phyloP scores from a whole-genome alignment of 2,888 invertebrate species.

The Mesochorus sp. region DNA sequence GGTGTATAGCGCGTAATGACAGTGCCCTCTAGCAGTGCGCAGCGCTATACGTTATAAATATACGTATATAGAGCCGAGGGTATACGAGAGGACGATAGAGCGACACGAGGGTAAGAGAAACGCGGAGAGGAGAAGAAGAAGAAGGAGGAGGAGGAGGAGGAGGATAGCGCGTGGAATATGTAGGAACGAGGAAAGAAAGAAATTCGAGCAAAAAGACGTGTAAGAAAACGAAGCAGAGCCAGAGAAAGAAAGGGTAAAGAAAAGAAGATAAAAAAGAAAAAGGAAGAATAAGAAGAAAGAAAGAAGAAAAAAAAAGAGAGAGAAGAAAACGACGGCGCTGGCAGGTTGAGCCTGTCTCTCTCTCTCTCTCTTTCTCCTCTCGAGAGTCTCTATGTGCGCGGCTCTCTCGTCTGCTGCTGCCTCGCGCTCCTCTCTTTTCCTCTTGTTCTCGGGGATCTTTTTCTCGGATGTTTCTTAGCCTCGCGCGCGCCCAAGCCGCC shows the following conservation, averaged over 20 bases:
- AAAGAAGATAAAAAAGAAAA: constrained; percentile 37
- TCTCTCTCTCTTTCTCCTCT: constrained; percentile 31
- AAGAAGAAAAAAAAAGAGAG: constrained; percentile 36
- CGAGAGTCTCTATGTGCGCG: no score
- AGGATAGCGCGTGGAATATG: constrained; percentile 43
- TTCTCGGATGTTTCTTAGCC: not conserved
- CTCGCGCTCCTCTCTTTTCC: constrained; percentile 18
- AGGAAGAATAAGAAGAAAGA: constrained; percentile 48
- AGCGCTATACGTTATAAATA: not conserved
- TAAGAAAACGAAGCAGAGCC: no score
- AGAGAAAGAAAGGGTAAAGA: no score
- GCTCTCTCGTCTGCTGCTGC: no score
- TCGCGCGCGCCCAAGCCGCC: constrained; percentile 74
- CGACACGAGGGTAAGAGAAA: constrained; percentile 58
- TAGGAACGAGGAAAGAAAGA: constrained; percentile 54
- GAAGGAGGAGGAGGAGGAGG: no score
- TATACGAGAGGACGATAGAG: constrained; percentile 55
- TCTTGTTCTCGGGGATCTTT: constrained; percentile 31
- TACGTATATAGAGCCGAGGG: not conserved
- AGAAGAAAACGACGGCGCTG: constrained; percentile 34
- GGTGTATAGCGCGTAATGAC: constrained; percentile 78
- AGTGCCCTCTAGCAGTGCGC: constrained; percentile 79
- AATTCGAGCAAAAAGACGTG: constrained; percentile 39
- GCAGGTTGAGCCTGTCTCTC: constrained; percentile 49
- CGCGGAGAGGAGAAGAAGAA: constrained; percentile 36